These are phyloP conservation scores for Drosophila pullipes DNA, from an alignment of 2,888 invertebrate genomes.

Conservation along the genomic window DNA sequence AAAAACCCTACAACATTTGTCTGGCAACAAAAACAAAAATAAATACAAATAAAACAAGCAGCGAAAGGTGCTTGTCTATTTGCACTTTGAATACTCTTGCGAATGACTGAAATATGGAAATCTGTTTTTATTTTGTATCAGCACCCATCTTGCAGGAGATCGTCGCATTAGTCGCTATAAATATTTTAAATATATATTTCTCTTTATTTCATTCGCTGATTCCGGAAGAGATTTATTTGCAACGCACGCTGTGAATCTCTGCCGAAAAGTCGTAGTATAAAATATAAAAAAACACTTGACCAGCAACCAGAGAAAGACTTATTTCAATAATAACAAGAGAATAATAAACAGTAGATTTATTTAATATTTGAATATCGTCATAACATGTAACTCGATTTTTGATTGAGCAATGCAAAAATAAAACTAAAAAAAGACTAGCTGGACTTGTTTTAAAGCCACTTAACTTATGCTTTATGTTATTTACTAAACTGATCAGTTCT, in stretches of 20 bases:
- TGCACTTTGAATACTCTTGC: slow-evolving; percentile 29
- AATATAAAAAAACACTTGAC: background rate
- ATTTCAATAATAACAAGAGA: background rate
- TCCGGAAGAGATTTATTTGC: background rate
- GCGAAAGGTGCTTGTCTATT: background rate
- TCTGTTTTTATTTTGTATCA: no score
- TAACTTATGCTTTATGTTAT: background rate
- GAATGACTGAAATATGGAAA: slow-evolving; percentile 6
- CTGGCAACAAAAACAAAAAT: slow-evolving; percentile 21
- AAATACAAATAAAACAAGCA: slow-evolving; percentile 9
- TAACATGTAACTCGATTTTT: background rate
- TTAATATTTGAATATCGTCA: background rate
- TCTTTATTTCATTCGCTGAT: background rate
- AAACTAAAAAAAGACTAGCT: background rate
- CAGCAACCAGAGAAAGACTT: background rate
- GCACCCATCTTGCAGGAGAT: no score
- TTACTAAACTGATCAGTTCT: background rate
- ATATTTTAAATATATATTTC: background rate
- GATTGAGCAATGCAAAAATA: background rate
- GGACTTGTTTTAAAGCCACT: background rate
- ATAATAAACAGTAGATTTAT: background rate
- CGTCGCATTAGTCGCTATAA: no score
- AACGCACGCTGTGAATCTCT: no score
- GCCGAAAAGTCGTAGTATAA: background rate
- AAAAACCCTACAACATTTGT: slow-evolving; percentile 73